Evolutionary conservation across 2,888 invertebrate species (phyloP).

Genomic region (Fabriciana adippe): DNA sequence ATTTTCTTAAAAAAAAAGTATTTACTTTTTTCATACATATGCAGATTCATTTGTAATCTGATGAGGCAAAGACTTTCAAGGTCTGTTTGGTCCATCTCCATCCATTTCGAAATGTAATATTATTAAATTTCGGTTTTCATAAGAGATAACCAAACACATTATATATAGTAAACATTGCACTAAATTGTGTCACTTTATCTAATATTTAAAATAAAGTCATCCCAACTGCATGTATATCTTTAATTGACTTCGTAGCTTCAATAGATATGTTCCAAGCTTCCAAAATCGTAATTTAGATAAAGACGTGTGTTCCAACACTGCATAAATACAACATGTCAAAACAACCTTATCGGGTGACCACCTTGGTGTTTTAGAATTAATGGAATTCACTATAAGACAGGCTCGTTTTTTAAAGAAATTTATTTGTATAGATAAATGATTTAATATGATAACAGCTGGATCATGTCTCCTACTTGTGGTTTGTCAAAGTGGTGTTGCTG

Average conservation of each 20-base stretch:
- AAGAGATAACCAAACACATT: too few relatives aligned
- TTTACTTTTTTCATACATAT: too few relatives aligned
- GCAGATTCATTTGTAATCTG: too few relatives aligned
- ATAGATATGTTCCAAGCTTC: constrained; percentile 70
- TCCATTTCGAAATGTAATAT: too few relatives aligned
- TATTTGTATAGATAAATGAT: constrained; percentile 37
- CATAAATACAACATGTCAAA: constrained; percentile 74
- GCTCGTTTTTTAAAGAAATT: constrained; percentile 49
- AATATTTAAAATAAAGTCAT: constrained; percentile 43
- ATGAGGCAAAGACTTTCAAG: too few relatives aligned
- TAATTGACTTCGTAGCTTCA: constrained; percentile 61
- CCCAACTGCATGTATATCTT: constrained; percentile 49
- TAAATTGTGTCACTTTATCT: not conserved
- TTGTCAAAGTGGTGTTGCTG: not conserved
- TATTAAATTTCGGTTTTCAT: too few relatives aligned
- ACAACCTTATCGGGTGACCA: constrained; percentile 74
- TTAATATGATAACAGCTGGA: constrained; percentile 32
- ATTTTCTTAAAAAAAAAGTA: too few relatives aligned
- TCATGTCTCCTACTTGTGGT: constrained; percentile 13
- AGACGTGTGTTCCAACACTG: constrained; percentile 64
- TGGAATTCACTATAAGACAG: constrained; percentile 60
- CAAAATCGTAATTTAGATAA: constrained; percentile 78
- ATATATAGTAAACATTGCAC: not conserved
- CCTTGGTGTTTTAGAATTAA: constrained; percentile 73
- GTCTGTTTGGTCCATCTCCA: too few relatives aligned